Evolutionary conservation across 1,140 invertebrate genomes (phyloP).

Genomic region (Cotesia glomerata): DNA sequence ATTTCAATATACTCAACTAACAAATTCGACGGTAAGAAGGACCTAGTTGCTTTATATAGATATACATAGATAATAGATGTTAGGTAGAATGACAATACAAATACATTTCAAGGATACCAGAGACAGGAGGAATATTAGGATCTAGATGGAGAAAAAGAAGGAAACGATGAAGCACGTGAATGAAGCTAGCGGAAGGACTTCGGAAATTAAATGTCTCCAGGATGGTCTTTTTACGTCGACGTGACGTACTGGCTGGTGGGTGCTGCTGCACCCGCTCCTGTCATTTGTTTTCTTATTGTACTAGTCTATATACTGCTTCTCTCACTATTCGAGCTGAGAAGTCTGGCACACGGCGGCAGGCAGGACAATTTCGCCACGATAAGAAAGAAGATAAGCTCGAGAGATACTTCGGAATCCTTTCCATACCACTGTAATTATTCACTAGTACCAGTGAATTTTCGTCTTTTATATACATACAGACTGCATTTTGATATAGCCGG

Average conservation of each 20-base stretch:
- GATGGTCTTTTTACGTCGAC: conserved; percentile 53
- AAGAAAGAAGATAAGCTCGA: conserved; percentile 51
- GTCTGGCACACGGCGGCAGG: conserved; percentile 41
- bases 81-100: neutral
- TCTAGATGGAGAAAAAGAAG: conserved; percentile 34
- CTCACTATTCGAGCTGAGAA: conserved; percentile 10
- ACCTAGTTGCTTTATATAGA: neutral
- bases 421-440: conserved; percentile 25
- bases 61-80: neutral
- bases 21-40: neutral
- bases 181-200: conserved; percentile 61
- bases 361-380: conserved; percentile 54
- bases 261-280: conserved; percentile 21
- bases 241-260: conserved; percentile 56
- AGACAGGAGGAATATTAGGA: conserved; percentile 26
- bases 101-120: conserved; percentile 7
- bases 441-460: conserved; percentile 12
- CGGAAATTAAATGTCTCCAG: conserved; percentile 63
- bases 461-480: neutral
- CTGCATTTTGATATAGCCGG: neutral
- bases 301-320: conserved; percentile 1
- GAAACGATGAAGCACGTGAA: conserved; percentile 46
- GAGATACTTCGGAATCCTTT: conserved; percentile 42
- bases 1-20: neutral
- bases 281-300: neutral